Conservation (phyloP, 2,888 invertebrate genomes). For the Clitarchus hookeri region DNA sequence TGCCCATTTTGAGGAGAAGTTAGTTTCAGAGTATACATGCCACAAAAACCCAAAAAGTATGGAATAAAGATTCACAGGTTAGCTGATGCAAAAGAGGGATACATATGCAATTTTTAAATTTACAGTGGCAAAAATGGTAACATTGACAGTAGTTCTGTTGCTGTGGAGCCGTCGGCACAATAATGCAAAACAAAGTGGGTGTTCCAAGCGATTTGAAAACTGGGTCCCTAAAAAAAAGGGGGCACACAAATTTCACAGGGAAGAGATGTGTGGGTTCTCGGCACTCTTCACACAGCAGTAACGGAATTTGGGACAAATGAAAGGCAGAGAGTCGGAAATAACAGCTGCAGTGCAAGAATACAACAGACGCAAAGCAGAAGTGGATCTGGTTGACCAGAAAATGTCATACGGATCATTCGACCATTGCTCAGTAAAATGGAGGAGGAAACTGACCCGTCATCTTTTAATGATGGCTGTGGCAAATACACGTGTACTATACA, state of each 20-base stretch:
- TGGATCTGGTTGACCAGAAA: neutral
- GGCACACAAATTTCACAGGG: neutral
- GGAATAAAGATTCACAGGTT: neutral
- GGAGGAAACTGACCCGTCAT: neutral
- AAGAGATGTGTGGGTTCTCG: neutral
- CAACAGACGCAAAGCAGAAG: conserved; percentile 2
- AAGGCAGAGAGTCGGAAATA: too few relatives aligned
- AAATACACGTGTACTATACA: neutral
- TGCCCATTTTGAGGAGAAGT: neutral
- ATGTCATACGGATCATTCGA: conserved; percentile 17
- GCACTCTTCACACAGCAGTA: neutral
- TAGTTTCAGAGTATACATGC: neutral
- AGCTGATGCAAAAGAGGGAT: neutral
- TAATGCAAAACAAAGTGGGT: neutral
- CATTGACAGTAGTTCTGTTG: neutral
- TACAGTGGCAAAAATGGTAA: neutral
- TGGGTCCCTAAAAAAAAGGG: neutral
- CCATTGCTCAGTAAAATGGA: conserved; percentile 3
- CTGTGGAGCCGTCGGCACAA: neutral
- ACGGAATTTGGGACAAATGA: neutral
- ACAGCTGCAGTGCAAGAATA: neutral
- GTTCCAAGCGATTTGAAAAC: neutral
- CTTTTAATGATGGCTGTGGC: neutral
- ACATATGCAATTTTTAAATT: neutral
- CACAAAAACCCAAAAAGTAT: neutral